These are phyloP conservation scores for Gyrodactylus salaris DNA, from an alignment of 1,140 invertebrate genomes.

Conservation along the genomic window DNA sequence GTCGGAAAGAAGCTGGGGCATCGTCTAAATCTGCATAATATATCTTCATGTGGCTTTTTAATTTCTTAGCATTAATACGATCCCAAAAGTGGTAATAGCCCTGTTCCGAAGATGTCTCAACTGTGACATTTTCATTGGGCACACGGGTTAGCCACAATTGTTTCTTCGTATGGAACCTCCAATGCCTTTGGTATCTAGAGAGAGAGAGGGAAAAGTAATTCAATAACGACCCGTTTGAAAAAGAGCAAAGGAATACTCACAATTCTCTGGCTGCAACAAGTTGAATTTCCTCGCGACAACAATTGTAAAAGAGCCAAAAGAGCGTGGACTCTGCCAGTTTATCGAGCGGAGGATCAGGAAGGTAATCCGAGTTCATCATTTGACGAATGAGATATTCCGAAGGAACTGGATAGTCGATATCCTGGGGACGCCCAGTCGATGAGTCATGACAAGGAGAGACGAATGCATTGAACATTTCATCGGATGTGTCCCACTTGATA, in stretches of 20 bases:
- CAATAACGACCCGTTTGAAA: no score
- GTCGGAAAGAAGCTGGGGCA: background rate
- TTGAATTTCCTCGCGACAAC: background rate
- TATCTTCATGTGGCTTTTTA: background rate
- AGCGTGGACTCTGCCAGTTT: background rate
- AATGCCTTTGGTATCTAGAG: background rate
- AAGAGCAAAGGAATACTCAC: no score
- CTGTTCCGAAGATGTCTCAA: background rate
- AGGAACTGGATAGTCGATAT: conserved; percentile 7
- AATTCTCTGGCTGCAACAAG: conserved; percentile 1
- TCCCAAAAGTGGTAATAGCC: background rate
- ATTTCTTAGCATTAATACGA: background rate
- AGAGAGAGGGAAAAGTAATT: no score
- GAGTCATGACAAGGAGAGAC: background rate
- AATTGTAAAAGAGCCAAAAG: conserved; percentile 7
- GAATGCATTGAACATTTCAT: conserved; percentile 3
- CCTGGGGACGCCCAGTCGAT: background rate
- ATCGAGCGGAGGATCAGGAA: background rate
- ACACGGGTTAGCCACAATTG: background rate
- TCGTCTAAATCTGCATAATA: background rate
- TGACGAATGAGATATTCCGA: conserved; percentile 2
- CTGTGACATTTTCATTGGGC: background rate
- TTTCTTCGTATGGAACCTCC: background rate
- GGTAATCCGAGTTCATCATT: background rate
- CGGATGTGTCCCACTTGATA: background rate